Evolutionary conservation across 1,140 invertebrate species (phyloP), one percentile per base, ranked within the genome.

Genomic region (Stenopsyche tienmushanensis): DNA sequence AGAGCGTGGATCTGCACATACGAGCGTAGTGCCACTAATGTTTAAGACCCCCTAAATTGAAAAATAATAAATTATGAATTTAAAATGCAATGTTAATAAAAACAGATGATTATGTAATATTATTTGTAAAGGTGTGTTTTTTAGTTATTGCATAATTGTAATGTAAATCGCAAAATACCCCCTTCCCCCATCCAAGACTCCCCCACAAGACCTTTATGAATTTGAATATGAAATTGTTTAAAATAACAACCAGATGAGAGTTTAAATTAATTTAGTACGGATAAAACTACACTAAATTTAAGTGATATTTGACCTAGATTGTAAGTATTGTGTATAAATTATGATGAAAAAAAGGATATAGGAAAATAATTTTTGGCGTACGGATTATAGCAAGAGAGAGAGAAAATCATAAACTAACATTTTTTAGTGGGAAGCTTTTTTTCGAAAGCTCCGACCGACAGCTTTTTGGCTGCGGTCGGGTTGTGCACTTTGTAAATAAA

Each of bases 1-100:
- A 34, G 17, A 21, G 29, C 54, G 54, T 57, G 54, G 26, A 57
- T 24, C 13, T 42, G 39, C 23, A 42, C 21, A 50, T 3, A 5
- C 54, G 39, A 21, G 54, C 54, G 54, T 39, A 57, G 54, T 39
- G 54, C 34, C 39, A 39, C 34, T 42, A 41, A 42, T 20, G 26
- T 54, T 23, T 69, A 65, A 65, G 59, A 59, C 64, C 21, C 3
- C 24, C 41, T 39, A 21, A 47, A 59, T 53, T 34, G 45, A 68
- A 69, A 62, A 66, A 62, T 63, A 65, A 44, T 57, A 59, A 60
- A 65, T 34, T 62, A 69, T 64, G 63, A 60, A 60, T 60, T 69
- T 69, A 52, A 65, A 64, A 69, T 69, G 58, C 65, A 66, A 66
- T 66, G 58, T 69, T 69, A 69, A 69, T 66, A 69, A 63, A 69